phyloP scores from a whole-genome alignment of 64 coral and sea anemone genomes.

The Porites lutea region DNA sequence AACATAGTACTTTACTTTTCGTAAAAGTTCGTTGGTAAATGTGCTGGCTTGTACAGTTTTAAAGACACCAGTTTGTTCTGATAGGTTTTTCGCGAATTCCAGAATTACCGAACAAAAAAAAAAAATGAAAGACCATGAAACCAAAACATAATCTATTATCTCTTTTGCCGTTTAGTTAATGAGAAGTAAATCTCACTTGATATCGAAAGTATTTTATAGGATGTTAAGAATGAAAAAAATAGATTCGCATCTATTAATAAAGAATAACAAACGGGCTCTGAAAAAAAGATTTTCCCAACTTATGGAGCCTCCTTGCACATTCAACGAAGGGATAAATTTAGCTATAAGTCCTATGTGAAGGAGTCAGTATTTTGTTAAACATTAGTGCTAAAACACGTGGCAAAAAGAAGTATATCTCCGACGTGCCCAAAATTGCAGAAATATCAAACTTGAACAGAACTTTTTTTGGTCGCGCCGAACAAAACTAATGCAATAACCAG shows the following conservation, averaged over 20 bases:
- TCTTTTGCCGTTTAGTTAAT: neutral
- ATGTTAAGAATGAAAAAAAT: neutral
- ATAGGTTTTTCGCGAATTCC: neutral
- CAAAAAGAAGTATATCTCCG: neutral
- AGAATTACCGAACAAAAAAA: neutral
- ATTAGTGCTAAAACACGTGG: constrained; percentile 22
- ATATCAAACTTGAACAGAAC: neutral
- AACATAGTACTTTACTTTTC: constrained; percentile 6
- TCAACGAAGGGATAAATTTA: neutral
- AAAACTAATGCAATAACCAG: neutral
- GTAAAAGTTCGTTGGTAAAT: constrained; percentile 1
- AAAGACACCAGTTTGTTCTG: neutral
- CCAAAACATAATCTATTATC: neutral
- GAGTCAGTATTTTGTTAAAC: neutral
- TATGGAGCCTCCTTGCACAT: too few relatives aligned
- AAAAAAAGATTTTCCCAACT: too few relatives aligned
- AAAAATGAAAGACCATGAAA: neutral
- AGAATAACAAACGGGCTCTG: neutral
- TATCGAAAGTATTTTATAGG: too few relatives aligned
- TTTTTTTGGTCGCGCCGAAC: neutral
- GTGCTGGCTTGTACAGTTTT: neutral
- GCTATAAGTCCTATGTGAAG: neutral
- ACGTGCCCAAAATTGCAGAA: neutral
- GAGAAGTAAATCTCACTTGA: neutral
- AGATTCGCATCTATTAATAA: neutral